These are phyloP conservation scores for Emydoidea blandingii DNA, from an alignment of 2,797 vertebrate species.

Conservation along the genomic window DNA sequence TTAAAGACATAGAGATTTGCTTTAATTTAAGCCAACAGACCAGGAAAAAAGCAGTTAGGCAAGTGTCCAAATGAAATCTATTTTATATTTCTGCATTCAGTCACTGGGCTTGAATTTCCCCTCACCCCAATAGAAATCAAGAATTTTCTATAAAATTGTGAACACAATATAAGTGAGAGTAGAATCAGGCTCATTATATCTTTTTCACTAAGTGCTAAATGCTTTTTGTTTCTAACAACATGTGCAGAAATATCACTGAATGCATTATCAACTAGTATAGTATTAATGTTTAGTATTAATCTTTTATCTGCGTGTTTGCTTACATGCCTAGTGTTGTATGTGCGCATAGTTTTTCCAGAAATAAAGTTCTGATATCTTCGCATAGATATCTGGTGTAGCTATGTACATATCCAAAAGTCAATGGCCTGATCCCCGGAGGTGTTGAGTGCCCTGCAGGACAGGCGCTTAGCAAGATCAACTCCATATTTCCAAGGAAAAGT, in stretches of 20 bases:
- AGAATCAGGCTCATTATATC: not conserved
- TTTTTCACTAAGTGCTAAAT: not conserved
- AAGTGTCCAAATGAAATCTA: not conserved
- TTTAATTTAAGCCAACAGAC: not conserved
- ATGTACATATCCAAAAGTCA: not conserved
- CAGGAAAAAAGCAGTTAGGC: not conserved
- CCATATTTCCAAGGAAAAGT: not conserved
- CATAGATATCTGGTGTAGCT: not conserved
- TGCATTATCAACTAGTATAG: accelerated
- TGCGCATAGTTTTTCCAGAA: accelerated
- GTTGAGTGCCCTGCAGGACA: not conserved
- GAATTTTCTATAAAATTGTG: not conserved
- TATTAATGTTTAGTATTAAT: not conserved
- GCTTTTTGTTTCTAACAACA: not conserved
- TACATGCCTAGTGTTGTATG: not conserved
- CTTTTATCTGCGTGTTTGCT: not conserved
- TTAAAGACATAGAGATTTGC: conserved; percentile 22
- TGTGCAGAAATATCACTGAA: accelerated
- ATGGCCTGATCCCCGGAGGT: not conserved
- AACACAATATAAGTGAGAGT: not conserved
- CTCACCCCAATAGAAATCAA: not conserved
- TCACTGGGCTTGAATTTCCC: not conserved
- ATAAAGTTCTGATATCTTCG: not conserved
- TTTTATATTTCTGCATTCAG: not conserved
- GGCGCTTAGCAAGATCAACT: not conserved